These are phyloP conservation scores for Tineola bisselliella DNA, from an alignment of 2,888 invertebrate species.

Conservation along the genomic window DNA sequence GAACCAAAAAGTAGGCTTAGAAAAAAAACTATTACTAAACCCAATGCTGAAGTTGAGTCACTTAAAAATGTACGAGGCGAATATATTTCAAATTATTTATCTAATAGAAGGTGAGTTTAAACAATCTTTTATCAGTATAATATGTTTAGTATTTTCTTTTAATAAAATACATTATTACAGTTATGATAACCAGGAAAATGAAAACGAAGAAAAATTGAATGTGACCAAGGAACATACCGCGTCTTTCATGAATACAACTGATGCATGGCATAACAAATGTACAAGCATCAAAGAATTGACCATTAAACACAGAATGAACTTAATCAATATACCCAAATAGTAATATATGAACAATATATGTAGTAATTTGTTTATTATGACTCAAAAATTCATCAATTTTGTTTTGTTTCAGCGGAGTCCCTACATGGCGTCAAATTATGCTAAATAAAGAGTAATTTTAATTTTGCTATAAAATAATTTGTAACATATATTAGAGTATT, in stretches of 20 bases:
- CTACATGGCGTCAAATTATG: conserved; percentile 30
- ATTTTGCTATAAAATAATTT: background rate
- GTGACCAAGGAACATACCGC: background rate
- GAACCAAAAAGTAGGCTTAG: background rate
- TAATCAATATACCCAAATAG: conserved; percentile 15
- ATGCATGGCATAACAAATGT: conserved; percentile 37
- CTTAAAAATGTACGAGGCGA: background rate
- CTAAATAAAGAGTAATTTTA: background rate
- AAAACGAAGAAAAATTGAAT: background rate
- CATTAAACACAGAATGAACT: conserved; percentile 13
- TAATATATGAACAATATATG: background rate
- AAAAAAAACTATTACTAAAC: background rate
- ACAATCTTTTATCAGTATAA: no score
- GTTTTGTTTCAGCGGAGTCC: conserved; percentile 28
- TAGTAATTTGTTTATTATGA: no score
- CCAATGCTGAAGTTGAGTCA: background rate
- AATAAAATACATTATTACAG: background rate
- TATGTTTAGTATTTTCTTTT: background rate
- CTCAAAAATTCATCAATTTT: no score
- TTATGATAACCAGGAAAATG: background rate
- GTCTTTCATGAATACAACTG: conserved; percentile 27
- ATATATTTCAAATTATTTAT: no score
- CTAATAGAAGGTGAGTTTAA: no score
- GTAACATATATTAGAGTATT: background rate
- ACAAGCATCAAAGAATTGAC: conserved; percentile 14